Percentiles rank a stretch among this genome's conserved stretches.
Evolutionary conservation across 2,113 vertebrate species (phyloP).

Genomic region (Zosterops pallidus): DNA sequence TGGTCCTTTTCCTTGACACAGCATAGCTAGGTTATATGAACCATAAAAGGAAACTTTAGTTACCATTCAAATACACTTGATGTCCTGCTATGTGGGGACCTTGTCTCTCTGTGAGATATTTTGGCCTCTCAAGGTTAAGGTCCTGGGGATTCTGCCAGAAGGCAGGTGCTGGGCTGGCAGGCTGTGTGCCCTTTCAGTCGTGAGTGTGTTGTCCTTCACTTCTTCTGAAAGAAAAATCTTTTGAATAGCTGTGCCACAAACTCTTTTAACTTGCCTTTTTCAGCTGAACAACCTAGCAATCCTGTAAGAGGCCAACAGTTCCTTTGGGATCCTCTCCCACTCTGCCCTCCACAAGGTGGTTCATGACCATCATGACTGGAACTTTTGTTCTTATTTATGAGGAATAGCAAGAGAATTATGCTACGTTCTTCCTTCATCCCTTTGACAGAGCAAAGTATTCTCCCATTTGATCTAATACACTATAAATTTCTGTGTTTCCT

Average conservation of each 20-base stretch:
- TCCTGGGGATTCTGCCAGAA: constrained; percentile 48
- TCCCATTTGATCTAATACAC: background rate
- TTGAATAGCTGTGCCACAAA: background rate
- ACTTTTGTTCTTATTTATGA: background rate
- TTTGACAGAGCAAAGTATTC: background rate
- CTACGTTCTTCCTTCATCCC: background rate
- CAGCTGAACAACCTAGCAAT: background rate
- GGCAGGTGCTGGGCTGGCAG: constrained; percentile 22
- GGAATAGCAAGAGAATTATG: background rate
- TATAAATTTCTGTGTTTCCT: background rate
- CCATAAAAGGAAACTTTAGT: background rate
- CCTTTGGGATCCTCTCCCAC: background rate
- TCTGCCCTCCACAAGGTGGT: rapidly evolving
- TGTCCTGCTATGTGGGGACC: background rate
- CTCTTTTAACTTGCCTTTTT: background rate
- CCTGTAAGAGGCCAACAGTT: background rate
- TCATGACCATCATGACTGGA: background rate
- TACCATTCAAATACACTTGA: background rate
- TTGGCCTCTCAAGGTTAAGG: constrained; percentile 1
- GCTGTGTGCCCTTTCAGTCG: background rate
- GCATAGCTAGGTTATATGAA: background rate
- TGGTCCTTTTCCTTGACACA: background rate
- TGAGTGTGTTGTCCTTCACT: background rate
- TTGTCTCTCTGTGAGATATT: background rate
- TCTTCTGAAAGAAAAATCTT: background rate